A percentile compares a stretch with the other conserved stretches of the same genome.
Evolutionary conservation across 2,113 vertebrate species (phyloP).

Genomic region (Phylloscopus whistleri): DNA sequence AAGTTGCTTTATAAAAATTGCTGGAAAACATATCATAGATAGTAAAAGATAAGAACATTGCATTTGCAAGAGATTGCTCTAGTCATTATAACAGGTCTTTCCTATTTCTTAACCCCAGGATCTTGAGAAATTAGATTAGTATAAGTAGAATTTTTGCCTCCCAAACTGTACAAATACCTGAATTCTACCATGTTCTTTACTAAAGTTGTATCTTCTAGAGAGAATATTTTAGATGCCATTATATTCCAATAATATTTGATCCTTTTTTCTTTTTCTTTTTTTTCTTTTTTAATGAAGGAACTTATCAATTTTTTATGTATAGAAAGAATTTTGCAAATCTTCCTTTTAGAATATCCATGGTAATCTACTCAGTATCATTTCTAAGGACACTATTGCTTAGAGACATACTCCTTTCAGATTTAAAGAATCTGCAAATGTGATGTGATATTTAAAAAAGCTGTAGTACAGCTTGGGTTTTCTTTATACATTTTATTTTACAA

Average conservation of each 20-base stretch:
- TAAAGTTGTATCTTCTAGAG: not conserved
- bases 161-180: not conserved
- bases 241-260: not conserved
- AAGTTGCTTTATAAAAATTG: not conserved
- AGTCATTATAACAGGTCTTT: not conserved
- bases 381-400: not conserved
- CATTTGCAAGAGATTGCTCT: not conserved
- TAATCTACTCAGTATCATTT: not conserved
- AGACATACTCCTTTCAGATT: not conserved
- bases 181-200: not conserved
- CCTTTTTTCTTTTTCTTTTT: too few relatives aligned
- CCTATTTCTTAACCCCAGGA: not conserved
- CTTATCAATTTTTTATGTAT: not conserved
- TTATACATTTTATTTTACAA: not conserved
- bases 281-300: not conserved
- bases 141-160: not conserved
- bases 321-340: not conserved
- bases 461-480: not conserved
- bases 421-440: not conserved
- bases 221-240: not conserved
- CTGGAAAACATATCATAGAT: not conserved
- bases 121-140: not conserved
- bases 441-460: not conserved
- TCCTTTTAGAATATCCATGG: not conserved
- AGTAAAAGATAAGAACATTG: not conserved